phyloP scores from a whole-genome alignment of 2,888 invertebrate genomes.

The Dicycla oo region DNA sequence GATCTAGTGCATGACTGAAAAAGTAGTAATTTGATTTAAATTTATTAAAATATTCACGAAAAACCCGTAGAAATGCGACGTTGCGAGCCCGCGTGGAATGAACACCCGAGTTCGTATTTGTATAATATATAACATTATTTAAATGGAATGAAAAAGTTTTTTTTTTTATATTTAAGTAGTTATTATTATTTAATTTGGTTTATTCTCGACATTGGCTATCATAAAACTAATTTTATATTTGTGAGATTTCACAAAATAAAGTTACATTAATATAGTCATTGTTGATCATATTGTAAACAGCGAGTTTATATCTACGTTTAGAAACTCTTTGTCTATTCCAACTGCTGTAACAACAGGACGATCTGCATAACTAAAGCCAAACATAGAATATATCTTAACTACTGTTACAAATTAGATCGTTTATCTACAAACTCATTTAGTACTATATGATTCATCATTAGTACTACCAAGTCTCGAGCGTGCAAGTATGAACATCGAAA shows the following conservation, averaged over 20 bases:
- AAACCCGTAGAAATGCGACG: too few species aligned
- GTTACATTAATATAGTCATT: background rate
- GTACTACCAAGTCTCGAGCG: conserved; percentile 6
- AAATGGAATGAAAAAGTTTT: background rate
- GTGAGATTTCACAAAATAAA: background rate
- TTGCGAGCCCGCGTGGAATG: too few species aligned
- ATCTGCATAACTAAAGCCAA: background rate
- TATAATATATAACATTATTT: background rate
- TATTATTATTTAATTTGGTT: background rate
- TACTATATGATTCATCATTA: background rate
- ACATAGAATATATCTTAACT: background rate
- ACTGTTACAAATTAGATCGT: background rate
- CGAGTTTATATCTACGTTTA: background rate
- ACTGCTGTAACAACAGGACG: background rate
- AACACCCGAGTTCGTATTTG: conserved; percentile 6
- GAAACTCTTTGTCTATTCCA: background rate
- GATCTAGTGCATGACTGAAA: too few species aligned
- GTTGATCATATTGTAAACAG: background rate
- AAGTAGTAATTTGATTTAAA: too few species aligned
- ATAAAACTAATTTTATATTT: too few species aligned
- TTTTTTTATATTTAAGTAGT: background rate
- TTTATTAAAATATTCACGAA: too few species aligned
- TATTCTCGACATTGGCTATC: too few species aligned
- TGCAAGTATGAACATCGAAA: conserved; percentile 8
- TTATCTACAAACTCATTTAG: background rate